Evolutionary conservation across 2,113 vertebrate species (phyloP), one percentile per base, ranked within the genome.

Genomic region (Melozone crissalis): DNA sequence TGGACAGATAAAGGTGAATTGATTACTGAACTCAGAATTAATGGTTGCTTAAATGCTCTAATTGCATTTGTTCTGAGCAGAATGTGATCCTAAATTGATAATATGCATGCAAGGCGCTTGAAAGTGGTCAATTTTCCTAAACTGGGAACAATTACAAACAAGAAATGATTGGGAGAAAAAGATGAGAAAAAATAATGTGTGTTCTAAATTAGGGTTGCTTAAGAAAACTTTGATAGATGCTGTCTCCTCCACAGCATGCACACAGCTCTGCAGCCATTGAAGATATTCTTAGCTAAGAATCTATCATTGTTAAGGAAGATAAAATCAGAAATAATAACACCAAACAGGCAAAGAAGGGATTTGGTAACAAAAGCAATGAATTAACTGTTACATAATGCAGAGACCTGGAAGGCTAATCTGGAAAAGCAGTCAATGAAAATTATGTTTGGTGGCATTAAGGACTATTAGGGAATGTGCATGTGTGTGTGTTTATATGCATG

Each of bases 11-110:
- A 89, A 89, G 57, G 76, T 84, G 80, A 94, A 95, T 90, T 94
- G 88, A 94, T 93, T 80, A 59, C 65, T 86, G 75, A 90, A 54
- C 68, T 90, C 68, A 26, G 79, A 87, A 89, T 93, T 87, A 95
- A 85, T 76, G 16, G n/a, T 59, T 77, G 78, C 58, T 79, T 87
- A 89, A 93, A 91, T 1, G 4, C 46, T 51, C 51, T 93, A 92
- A 89, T 94, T 88, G 94, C 76, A 77, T 89, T 94, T 87, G 66
- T 93, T 85, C 57, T 0, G 3, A 68, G 59, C 22, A 55, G 76
- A 95, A 87, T 63, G 75, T 46, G 77, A 87, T 93, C 84, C 52
- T 63, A 76, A 91, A 77, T 11, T 77, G 92, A 54, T 62, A 73
- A 54, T 26, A 85, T 21, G 30, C 51, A 54, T 59, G 46, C 77